These are phyloP conservation scores for Monochamus alternatus DNA, from an alignment of 2,888 invertebrate genomes.

Conservation along the genomic window DNA sequence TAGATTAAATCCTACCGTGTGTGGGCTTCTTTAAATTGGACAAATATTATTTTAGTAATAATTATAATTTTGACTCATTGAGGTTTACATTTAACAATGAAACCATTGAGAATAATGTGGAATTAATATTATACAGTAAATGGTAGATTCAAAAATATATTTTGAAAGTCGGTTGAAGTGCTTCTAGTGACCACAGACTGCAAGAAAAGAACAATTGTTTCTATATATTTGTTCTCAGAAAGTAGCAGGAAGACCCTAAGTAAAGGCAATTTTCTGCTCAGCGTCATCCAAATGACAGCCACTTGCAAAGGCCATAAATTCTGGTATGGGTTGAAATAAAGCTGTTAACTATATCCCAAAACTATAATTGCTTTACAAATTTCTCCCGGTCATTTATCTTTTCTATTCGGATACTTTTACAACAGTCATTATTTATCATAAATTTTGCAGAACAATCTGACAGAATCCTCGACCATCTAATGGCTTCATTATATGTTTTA, in stretches of 20 bases:
- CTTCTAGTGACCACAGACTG: not conserved
- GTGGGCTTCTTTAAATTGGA: too few relatives aligned
- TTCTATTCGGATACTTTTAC: conserved; percentile 43
- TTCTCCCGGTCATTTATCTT: conserved; percentile 41
- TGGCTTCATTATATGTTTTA: conserved; percentile 7
- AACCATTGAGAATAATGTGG: too few relatives aligned
- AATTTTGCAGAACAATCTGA: conserved; percentile 31
- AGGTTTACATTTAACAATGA: too few relatives aligned
- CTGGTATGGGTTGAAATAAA: conserved; percentile 46
- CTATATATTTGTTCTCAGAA: conserved; percentile 7
- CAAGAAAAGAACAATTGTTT: conserved; percentile 12
- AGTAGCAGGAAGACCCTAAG: conserved; percentile 9
- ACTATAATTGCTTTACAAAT: conserved; percentile 53
- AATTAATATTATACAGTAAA: too few relatives aligned
- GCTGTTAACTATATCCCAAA: conserved; percentile 55
- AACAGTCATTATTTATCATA: conserved; percentile 43
- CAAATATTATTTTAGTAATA: too few relatives aligned
- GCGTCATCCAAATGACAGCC: conserved; percentile 33
- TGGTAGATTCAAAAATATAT: too few relatives aligned
- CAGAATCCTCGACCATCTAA: not conserved
- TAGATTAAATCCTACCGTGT: too few relatives aligned
- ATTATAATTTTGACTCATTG: too few relatives aligned
- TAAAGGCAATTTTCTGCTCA: conserved; percentile 14
- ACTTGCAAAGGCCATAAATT: conserved; percentile 46
- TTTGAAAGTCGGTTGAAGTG: too few relatives aligned